These are phyloP conservation scores for Aspiorhynchus laticeps DNA, from an alignment of 2,113 vertebrate genomes.

Conservation along the genomic window DNA sequence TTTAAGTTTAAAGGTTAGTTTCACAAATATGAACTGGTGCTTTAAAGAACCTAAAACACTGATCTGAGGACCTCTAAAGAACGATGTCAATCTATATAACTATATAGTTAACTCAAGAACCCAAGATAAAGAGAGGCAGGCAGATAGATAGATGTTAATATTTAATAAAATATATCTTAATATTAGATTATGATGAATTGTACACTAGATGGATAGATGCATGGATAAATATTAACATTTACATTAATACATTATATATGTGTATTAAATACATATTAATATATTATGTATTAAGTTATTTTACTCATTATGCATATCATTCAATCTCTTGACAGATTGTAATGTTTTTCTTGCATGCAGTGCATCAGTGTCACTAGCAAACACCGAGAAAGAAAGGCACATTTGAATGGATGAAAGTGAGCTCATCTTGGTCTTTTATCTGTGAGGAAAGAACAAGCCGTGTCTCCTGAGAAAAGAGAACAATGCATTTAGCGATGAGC, in stretches of 20 bases:
- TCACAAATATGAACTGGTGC: neutral
- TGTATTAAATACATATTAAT: too few species aligned
- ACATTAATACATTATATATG: too few species aligned
- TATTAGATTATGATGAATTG: too few species aligned
- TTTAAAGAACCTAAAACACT: neutral
- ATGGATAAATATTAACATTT: too few species aligned
- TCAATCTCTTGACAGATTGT: conserved; percentile 2
- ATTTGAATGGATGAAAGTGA: conserved; percentile 35
- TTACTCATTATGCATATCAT: neutral
- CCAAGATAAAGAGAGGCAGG: neutral
- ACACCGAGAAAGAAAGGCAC: neutral
- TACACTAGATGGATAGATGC: too few species aligned
- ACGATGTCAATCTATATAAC: neutral
- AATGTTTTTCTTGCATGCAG: neutral
- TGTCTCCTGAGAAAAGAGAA: neutral
- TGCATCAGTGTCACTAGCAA: neutral
- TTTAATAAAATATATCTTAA: too few species aligned
- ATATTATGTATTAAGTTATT: neutral
- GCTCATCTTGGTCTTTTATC: conserved; percentile 12
- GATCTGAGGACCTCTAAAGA: neutral
- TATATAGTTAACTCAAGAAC: neutral
- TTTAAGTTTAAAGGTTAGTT: conserved; percentile 1
- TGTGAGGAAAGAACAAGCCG: neutral
- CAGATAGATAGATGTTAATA: neutral
- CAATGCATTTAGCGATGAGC: conserved; percentile 14